phyloP scores from a whole-genome alignment of 1,140 invertebrate species.

The Hormaphis cornu region DNA sequence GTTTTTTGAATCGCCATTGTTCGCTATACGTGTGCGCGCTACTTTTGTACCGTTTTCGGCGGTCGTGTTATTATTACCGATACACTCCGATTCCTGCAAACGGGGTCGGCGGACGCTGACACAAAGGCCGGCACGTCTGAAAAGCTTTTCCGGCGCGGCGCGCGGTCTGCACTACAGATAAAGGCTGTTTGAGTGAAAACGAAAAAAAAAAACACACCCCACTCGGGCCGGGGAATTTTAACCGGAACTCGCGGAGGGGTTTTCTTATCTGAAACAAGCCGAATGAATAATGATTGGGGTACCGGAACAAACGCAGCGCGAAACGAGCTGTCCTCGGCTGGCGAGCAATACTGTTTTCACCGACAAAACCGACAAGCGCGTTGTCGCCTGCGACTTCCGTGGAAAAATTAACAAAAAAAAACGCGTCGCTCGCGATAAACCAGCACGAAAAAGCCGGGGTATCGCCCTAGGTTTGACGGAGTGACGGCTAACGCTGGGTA shows the following conservation, averaged over 20 bases:
- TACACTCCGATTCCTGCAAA: too few relatives aligned
- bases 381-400: neutral
- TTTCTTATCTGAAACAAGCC: slow-evolving; percentile 23
- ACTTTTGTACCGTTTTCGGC: too few relatives aligned
- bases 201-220: too few relatives aligned
- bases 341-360: neutral
- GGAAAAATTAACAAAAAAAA: neutral
- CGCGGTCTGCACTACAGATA: too few relatives aligned
- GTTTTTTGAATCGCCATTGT: too few relatives aligned
- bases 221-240: slow-evolving; percentile 22
- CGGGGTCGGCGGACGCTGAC: neutral
- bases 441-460: too few relatives aligned
- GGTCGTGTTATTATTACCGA: too few relatives aligned
- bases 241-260: slow-evolving; percentile 1
- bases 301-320: slow-evolving; percentile 22
- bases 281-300: slow-evolving; percentile 25
- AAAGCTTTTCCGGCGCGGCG: too few relatives aligned
- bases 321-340: slow-evolving; percentile 4
- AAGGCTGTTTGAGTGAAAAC: too few relatives aligned
- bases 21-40: too few relatives aligned
- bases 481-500: too few relatives aligned
- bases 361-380: neutral
- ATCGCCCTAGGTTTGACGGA: too few relatives aligned
- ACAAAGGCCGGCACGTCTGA: neutral
- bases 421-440: neutral